Conservation (phyloP, 2,113 vertebrate species). For the Origma solitaria region DNA sequence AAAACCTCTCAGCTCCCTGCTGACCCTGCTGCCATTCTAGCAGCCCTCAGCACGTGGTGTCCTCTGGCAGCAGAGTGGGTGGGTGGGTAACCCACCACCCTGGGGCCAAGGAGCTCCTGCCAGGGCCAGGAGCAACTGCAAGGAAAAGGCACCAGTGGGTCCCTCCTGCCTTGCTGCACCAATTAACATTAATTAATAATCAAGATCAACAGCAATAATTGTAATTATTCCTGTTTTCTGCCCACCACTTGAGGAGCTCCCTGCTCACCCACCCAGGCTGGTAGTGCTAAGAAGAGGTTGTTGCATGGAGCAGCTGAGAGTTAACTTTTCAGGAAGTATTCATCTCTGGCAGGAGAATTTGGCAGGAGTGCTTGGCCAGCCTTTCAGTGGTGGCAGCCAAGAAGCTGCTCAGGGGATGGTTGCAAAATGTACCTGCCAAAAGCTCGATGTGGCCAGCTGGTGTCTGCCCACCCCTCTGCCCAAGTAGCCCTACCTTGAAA, state of each 20-base stretch:
- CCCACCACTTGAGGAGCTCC: background rate
- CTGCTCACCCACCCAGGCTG: background rate
- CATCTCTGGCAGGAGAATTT: slow-evolving; percentile 3
- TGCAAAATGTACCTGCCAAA: slow-evolving; percentile 7
- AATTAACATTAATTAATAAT: background rate
- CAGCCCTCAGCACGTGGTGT: accelerated
- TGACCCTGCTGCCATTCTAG: background rate
- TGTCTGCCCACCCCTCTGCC: background rate
- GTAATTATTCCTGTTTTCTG: background rate
- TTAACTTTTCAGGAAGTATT: slow-evolving; percentile 52
- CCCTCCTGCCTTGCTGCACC: background rate
- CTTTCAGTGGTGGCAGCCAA: slow-evolving; percentile 24
- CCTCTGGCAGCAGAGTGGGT: background rate
- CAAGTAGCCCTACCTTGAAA: background rate
- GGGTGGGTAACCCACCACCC: background rate
- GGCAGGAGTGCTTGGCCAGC: slow-evolving; percentile 13
- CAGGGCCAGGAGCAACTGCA: background rate
- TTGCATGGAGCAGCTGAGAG: background rate
- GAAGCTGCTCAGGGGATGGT: background rate
- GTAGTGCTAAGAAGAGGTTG: background rate
- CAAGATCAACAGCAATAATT: background rate
- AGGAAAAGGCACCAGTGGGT: background rate
- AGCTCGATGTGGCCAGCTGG: background rate
- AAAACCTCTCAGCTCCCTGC: background rate
- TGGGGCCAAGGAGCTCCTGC: background rate